Percentiles rank a stretch among this genome's conserved stretches.
phyloP scores from a whole-genome alignment of 2,797 vertebrate species.

The Hemibagrus guttatus region DNA sequence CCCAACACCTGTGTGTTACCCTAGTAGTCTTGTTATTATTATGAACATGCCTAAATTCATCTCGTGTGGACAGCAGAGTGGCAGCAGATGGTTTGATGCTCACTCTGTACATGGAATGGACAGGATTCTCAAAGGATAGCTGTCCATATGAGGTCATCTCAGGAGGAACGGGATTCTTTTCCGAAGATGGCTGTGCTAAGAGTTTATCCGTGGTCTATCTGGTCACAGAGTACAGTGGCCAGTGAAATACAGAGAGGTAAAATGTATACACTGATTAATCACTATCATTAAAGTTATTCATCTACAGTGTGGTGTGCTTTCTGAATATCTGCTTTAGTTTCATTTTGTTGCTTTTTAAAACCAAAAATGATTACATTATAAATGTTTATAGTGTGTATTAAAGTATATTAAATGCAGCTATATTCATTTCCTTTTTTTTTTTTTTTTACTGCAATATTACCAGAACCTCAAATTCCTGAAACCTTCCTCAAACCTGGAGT shows the following conservation, averaged over 20 bases:
- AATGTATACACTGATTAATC: neutral
- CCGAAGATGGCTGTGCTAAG: neutral
- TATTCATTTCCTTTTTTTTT: neutral
- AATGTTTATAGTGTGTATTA: neutral
- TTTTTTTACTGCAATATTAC: neutral
- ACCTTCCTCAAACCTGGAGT: neutral
- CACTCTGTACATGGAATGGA: conserved; percentile 29
- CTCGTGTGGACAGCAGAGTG: conserved; percentile 14
- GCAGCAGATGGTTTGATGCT: conserved; percentile 53
- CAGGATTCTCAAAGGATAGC: conserved; percentile 33
- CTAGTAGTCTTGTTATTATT: neutral
- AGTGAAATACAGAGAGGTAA: neutral
- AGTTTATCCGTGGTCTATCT: neutral
- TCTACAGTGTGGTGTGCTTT: neutral
- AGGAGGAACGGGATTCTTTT: conserved; percentile 34
- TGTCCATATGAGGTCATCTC: conserved; percentile 52
- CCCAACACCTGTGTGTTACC: neutral
- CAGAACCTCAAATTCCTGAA: neutral
- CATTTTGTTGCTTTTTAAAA: neutral
- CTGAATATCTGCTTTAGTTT: neutral
- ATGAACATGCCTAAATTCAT: conserved; percentile 5
- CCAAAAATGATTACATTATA: neutral
- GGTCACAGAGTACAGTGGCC: neutral
- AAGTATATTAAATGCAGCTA: neutral
- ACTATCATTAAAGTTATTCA: neutral